Conservation (phyloP, 2,113 vertebrate genomes). For the Gymnocephalus cernua region DNA sequence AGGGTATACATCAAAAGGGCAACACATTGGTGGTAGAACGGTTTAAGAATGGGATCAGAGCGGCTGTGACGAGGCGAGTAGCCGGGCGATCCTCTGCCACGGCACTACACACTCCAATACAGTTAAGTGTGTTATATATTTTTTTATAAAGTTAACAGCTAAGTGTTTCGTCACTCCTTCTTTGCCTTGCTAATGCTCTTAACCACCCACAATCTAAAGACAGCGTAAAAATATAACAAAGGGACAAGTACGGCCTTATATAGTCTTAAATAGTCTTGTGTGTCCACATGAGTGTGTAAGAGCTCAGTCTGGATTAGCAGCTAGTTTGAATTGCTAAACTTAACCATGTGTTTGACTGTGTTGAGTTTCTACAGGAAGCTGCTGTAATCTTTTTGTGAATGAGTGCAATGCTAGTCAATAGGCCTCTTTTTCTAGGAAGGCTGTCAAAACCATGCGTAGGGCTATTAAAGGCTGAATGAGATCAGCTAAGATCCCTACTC, state of each 20-base stretch:
- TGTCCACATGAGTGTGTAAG: neutral
- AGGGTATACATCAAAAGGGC: no score
- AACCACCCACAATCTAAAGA: neutral
- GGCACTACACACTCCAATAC: no score
- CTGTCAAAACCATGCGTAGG: constrained; percentile 22
- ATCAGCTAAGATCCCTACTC: constrained; percentile 43
- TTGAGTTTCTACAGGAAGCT: constrained; percentile 11
- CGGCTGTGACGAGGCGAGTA: no score
- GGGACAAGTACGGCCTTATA: neutral
- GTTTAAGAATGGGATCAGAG: no score
- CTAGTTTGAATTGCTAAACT: constrained; percentile 22
- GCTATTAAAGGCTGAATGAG: constrained; percentile 50
- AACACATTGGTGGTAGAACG: no score
- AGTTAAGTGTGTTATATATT: no score
- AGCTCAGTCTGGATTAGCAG: constrained; percentile 10
- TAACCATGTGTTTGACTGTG: constrained; percentile 18
- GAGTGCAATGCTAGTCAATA: constrained; percentile 20
- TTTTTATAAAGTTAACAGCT: neutral
- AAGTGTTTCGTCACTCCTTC: neutral
- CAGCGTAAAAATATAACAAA: neutral
- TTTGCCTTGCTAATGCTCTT: neutral
- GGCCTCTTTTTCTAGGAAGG: constrained; percentile 24
- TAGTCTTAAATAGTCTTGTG: neutral
- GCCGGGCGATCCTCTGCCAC: no score
- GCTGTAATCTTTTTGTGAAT: constrained; percentile 17